These are phyloP conservation scores for Urophycis tenuis DNA, from an alignment of 2,797 vertebrate species.

Conservation along the genomic window DNA sequence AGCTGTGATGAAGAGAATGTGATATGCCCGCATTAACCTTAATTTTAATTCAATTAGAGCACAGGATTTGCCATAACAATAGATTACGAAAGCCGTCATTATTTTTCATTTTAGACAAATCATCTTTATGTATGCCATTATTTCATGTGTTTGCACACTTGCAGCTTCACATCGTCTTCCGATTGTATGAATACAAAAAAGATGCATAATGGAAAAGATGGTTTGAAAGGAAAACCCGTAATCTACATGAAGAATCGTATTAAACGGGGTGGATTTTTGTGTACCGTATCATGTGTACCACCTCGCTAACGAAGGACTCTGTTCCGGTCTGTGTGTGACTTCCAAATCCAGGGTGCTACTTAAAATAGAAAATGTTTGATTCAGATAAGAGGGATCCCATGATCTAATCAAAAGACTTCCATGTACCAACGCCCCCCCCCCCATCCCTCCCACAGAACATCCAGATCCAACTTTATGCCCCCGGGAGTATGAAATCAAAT, in stretches of 20 bases:
- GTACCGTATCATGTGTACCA: background rate
- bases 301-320: background rate
- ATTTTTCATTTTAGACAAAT: background rate
- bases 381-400: background rate
- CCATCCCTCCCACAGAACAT: background rate
- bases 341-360: background rate
- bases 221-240: background rate
- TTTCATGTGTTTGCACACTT: background rate
- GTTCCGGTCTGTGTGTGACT: background rate
- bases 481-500: background rate
- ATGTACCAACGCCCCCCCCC: background rate
- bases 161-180: background rate
- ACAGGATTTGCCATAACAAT: background rate
- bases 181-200: background rate
- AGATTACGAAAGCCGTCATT: background rate
- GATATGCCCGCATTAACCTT: background rate
- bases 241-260: background rate
- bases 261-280: background rate
- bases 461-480: background rate
- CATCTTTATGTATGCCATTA: background rate
- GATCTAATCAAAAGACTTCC: background rate
- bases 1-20: background rate
- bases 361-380: background rate
- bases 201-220: background rate
- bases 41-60: background rate